Evolutionary conservation across 2,888 invertebrate genomes (phyloP).

Genomic region (Amorpha juglandis): DNA sequence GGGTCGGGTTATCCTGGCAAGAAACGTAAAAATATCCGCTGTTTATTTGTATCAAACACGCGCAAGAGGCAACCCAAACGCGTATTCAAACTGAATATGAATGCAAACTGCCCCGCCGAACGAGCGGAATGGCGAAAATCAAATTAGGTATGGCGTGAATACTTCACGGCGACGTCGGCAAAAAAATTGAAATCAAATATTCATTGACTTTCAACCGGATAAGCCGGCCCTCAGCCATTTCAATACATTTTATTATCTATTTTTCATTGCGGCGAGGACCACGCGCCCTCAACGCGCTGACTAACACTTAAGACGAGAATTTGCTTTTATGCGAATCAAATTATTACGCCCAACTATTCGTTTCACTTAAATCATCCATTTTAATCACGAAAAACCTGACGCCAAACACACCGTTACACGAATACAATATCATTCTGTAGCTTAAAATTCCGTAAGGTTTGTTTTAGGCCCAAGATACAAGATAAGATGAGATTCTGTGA

Average conservation of each 20-base stretch:
- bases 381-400: not conserved
- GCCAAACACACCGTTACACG: constrained; percentile 11
- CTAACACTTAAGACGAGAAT: constrained; percentile 13
- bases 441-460: constrained; percentile 33
- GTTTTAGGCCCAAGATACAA: constrained; percentile 32
- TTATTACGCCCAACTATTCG: constrained; percentile 9
- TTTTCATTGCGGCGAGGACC: constrained; percentile 68
- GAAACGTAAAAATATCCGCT: constrained; percentile 83
- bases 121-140: constrained; percentile 82
- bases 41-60: constrained; percentile 83
- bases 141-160: constrained; percentile 84
- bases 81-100: constrained; percentile 84
- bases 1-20: constrained; percentile 78
- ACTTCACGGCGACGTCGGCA: constrained; percentile 83
- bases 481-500: constrained; percentile 37
- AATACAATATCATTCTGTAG: constrained; percentile 30
- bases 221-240: constrained; percentile 82
- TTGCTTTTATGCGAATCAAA: constrained; percentile 26
- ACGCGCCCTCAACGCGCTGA: constrained; percentile 40
- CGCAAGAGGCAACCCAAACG: constrained; percentile 80
- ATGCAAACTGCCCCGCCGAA: constrained; percentile 83
- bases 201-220: constrained; percentile 84
- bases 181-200: constrained; percentile 85
- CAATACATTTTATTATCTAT: constrained; percentile 84
- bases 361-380: not conserved